Conservation (phyloP, 2,888 invertebrate genomes). For the Microchrysa polita region DNA sequence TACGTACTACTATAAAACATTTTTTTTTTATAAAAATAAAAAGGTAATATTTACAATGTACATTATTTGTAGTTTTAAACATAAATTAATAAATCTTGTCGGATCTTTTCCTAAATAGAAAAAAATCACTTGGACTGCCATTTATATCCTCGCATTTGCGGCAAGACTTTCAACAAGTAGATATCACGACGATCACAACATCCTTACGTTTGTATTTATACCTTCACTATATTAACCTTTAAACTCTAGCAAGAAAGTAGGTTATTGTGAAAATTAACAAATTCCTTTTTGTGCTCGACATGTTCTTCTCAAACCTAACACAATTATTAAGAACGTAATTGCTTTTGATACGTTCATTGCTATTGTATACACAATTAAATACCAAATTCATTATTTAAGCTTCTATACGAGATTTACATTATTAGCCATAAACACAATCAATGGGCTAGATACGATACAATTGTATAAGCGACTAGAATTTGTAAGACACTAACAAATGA, state of each 20-base stretch:
- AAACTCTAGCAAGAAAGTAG: slow-evolving; percentile 15
- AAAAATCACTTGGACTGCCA: slow-evolving; percentile 27
- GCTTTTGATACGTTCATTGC: background rate
- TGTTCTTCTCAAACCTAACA: background rate
- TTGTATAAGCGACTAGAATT: slow-evolving; percentile 42
- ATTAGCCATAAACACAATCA: slow-evolving; percentile 19
- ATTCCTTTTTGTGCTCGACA: slow-evolving; percentile 37
- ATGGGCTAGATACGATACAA: slow-evolving; percentile 35
- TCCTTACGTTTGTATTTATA: slow-evolving; percentile 1
- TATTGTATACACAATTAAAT: background rate
- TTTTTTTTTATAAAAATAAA: slow-evolving; percentile 43
- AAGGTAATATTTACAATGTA: slow-evolving; percentile 42
- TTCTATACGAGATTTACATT: slow-evolving; percentile 2
- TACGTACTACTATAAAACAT: slow-evolving; percentile 40
- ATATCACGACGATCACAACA: slow-evolving; percentile 35
- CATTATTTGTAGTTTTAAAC: slow-evolving; percentile 31
- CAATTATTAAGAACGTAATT: slow-evolving; percentile 29
- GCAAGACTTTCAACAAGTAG: slow-evolving; percentile 28
- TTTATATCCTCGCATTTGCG: background rate
- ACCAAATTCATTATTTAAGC: background rate
- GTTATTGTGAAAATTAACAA: slow-evolving; percentile 27
- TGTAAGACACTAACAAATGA: slow-evolving; percentile 42
- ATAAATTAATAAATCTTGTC: slow-evolving; percentile 38
- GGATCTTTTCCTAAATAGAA: slow-evolving; percentile 37
- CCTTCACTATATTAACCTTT: background rate